Percentiles rank a stretch among this genome's conserved stretches.
Conservation (phyloP, 2,888 invertebrate genomes). For the Bedellia somnulentella region DNA sequence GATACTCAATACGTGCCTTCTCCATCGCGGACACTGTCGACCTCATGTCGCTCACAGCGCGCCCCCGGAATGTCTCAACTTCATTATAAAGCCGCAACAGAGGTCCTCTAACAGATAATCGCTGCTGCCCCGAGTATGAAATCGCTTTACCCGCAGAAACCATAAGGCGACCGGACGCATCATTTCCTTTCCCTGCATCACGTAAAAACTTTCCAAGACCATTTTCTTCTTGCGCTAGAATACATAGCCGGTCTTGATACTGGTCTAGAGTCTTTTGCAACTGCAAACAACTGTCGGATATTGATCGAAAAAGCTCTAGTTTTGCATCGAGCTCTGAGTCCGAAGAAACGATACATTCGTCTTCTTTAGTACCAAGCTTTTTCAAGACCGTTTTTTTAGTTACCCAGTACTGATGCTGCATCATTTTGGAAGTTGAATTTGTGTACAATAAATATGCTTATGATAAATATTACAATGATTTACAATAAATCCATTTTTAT, state of each 20-base stretch:
- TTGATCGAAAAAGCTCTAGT: constrained; percentile 88
- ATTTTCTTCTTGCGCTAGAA: constrained; percentile 94
- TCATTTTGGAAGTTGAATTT: constrained; percentile 41
- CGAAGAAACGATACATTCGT: constrained; percentile 93
- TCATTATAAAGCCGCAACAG: constrained; percentile 88
- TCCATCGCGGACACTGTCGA: constrained; percentile 93
- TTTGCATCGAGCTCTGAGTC: constrained; percentile 97
- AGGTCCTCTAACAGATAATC: constrained; percentile 83
- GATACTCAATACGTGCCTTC: constrained; percentile 91
- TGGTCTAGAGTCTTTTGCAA: constrained; percentile 87
- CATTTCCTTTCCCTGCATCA: constrained; percentile 88
- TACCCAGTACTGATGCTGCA: constrained; percentile 98
- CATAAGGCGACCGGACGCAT: constrained; percentile 71
- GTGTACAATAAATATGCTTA: neutral
- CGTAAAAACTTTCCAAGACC: constrained; percentile 92
- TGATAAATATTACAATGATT: neutral
- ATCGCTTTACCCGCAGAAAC: constrained; percentile 77
- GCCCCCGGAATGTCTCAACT: constrained; percentile 94
- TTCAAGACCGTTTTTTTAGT: constrained; percentile 93
- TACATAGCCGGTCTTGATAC: constrained; percentile 91
- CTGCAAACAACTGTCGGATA: constrained; percentile 86
- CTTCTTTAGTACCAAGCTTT: constrained; percentile 95
- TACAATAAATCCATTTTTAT: too few relatives aligned
- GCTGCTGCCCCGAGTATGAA: constrained; percentile 89
- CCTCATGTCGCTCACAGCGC: constrained; percentile 92